phyloP scores from a whole-genome alignment of 2,113 vertebrate species.

The Trematomus loennbergii region DNA sequence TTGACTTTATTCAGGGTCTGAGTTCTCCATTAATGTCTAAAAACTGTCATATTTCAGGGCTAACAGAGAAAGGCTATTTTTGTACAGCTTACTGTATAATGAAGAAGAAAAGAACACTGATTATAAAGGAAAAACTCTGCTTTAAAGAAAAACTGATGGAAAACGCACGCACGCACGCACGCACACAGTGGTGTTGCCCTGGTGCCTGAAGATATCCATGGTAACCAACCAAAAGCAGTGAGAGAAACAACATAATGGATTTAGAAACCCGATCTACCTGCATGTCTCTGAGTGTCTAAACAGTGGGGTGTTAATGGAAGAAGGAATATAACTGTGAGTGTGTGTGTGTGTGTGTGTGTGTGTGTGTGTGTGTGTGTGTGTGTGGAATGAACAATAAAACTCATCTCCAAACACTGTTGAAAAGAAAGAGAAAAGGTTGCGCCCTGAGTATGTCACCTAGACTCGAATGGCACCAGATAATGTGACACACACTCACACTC shows the following conservation, averaged over 20 bases:
- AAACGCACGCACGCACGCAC: not conserved
- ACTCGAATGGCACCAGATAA: constrained; percentile 23
- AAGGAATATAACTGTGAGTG: not conserved
- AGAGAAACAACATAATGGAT: constrained; percentile 42
- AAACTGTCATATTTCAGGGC: not conserved
- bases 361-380: no score
- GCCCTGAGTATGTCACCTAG: constrained; percentile 53
- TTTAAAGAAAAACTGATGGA: not conserved
- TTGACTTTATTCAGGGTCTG: no score
- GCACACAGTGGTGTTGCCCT: constrained; percentile 42
- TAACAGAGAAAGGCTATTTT: no score
- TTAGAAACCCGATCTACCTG: constrained; percentile 44
- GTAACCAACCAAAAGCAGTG: constrained; percentile 44
- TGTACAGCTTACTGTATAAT: not conserved
- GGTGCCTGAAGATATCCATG: constrained; percentile 47
- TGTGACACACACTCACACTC: no score
- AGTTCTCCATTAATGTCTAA: no score
- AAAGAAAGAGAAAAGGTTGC: constrained; percentile 16
- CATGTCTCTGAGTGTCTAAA: constrained; percentile 16
- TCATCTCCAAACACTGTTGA: not conserved
- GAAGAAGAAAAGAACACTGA: not conserved
- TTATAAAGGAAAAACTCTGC: not conserved
- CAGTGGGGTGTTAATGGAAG: constrained; percentile 39
- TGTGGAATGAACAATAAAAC: constrained; percentile 27
- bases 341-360: no score